Evolutionary conservation across 2,113 vertebrate genomes (phyloP), one percentile per base, ranked within the genome.

Genomic region (Phycodurus eques): DNA sequence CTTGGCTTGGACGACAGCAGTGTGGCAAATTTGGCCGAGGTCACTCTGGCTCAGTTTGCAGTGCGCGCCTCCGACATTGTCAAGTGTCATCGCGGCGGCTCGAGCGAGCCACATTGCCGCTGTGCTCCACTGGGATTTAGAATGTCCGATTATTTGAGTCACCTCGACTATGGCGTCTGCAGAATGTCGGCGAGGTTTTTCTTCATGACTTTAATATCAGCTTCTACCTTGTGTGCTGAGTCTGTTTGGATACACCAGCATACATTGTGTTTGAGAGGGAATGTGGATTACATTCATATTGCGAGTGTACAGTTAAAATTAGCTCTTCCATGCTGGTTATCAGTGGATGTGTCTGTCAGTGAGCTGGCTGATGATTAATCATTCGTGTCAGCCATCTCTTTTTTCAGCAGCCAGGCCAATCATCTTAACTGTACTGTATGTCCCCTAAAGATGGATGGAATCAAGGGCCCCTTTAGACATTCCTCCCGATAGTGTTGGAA

Each of bases 231-330:
- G 43, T 73, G 14, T 33, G 61, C 11, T 39, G 43, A 57, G 19
- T 27, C 73, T 60, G 73, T 74, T 69, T 61, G 42, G 75, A 80
- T 49, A 75, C 67, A 70, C 15, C 49, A 39, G 47, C 27, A 76
- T n/a, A 67, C 68, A 68, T 73, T 77, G 47, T 53, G 71, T 47
- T 64, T 22, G n/a, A 56, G 53, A 56, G 20, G 20, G 56, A 74
- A 68, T 22, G 72, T 67, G 11, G 77, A 69, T 79, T 68, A 68
- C 5, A 68, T 43, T 91, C 80, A 71, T 78, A 84, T 91, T 92
- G 83, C 88, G 78, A 68, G 72, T 68, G 46, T 81, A 73, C 76
- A 88, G 80, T 85, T 86, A 81, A 89, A 92, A 90, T 59, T 65
- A 84, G 72, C 77, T 79, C 59, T 79, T 59, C 69, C 72, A 64